A percentile compares a stretch with the other conserved stretches of the same genome.
Conservation (phyloP, 2,888 invertebrate species). For the Linnaemya vulpina region DNA sequence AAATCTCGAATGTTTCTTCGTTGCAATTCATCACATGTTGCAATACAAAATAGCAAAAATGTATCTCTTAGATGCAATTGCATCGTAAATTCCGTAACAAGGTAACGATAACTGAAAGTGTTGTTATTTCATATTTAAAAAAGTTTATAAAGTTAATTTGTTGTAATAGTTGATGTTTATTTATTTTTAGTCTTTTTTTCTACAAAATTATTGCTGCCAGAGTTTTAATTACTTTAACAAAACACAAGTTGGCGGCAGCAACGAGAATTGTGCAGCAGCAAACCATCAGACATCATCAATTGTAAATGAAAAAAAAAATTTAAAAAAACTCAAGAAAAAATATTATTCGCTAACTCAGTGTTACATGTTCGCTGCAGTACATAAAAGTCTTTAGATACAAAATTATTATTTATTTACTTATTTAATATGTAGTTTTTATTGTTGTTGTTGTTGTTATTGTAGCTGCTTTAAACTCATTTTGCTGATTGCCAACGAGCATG, state of each 20-base stretch:
- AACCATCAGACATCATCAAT: conserved; percentile 58
- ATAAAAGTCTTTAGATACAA: conserved; percentile 51
- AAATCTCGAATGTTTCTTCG: conserved; percentile 44
- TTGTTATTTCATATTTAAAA: conserved; percentile 32
- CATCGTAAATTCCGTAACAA: conserved; percentile 70
- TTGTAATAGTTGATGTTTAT: conserved; percentile 37
- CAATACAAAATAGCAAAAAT: conserved; percentile 30
- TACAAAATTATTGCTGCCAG: conserved; percentile 46
- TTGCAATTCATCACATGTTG: conserved; percentile 52
- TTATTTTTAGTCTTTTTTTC: conserved; percentile 24
- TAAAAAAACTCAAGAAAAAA: not conserved
- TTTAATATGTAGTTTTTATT: conserved; percentile 3
- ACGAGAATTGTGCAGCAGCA: conserved; percentile 61
- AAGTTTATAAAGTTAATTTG: conserved; percentile 51
- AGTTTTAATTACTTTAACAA: conserved; percentile 65
- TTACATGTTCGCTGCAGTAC: conserved; percentile 1
- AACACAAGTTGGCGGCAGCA: conserved; percentile 29
- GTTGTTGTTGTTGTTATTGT: conserved; percentile 8
- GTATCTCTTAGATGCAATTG: conserved; percentile 70
- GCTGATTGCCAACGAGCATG: conserved; percentile 67
- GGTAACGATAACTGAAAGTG: conserved; percentile 54
- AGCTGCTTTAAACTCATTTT: conserved; percentile 43
- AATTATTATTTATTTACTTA: conserved; percentile 50
- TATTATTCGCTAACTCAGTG: conserved; percentile 26
- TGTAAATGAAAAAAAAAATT: not conserved